Percentiles rank a stretch among this genome's conserved stretches.
phyloP scores from a whole-genome alignment of 2,113 vertebrate genomes.

The Cyanoliseus patagonus region DNA sequence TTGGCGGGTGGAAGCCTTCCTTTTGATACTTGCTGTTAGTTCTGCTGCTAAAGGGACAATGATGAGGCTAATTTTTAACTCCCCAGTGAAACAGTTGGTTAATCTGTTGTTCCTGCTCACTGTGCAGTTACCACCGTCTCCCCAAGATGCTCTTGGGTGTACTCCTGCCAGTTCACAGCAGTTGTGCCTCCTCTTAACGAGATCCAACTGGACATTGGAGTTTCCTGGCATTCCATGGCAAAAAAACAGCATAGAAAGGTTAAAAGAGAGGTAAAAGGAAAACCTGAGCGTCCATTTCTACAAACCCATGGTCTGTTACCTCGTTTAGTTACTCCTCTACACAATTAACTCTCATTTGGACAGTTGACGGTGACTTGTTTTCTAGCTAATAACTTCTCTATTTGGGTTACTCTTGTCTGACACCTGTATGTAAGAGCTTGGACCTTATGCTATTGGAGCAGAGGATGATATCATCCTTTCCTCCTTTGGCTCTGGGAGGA shows the following conservation, averaged over 20 bases:
- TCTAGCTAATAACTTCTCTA: neutral
- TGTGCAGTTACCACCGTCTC: neutral
- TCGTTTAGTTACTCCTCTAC: neutral
- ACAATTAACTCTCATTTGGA: neutral
- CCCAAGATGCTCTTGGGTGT: neutral
- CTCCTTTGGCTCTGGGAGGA: neutral
- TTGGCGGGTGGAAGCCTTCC: fast-evolving
- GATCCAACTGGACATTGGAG: fast-evolving
- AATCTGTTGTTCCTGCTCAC: neutral
- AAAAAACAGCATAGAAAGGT: neutral
- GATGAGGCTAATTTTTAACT: neutral
- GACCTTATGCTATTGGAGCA: neutral
- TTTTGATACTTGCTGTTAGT: neutral
- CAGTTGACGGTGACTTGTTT: neutral
- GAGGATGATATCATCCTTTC: neutral
- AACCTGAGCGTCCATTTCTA: neutral
- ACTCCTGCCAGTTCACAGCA: neutral
- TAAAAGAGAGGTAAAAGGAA: neutral
- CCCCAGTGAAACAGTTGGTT: neutral
- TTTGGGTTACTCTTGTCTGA: neutral
- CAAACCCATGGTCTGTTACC: neutral
- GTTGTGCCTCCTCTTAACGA: neutral
- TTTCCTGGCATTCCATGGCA: neutral
- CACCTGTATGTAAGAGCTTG: neutral
- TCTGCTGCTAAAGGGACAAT: neutral